Conservation (phyloP, 2,888 invertebrate species). For the Argyresthia goedartella region DNA sequence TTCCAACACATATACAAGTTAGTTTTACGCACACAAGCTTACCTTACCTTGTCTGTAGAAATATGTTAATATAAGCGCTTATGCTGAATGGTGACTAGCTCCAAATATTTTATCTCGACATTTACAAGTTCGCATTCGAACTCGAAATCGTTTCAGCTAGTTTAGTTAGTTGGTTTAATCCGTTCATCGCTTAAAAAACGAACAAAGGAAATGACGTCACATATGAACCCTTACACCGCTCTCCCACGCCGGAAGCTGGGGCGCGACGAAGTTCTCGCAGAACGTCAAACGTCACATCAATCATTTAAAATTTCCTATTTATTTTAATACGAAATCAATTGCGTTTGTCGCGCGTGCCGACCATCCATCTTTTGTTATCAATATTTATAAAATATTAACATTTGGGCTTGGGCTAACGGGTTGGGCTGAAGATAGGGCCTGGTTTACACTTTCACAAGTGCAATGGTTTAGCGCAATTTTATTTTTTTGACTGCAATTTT, state of each 20-base stretch:
- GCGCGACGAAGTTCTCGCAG: conserved; percentile 31
- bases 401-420: background rate
- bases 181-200: background rate
- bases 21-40: background rate
- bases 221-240: background rate
- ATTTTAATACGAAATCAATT: conserved; percentile 60
- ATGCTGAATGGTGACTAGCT: too few relatives aligned
- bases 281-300: conserved; percentile 46
- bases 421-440: background rate
- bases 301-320: conserved; percentile 47
- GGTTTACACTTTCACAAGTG: too few relatives aligned
- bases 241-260: conserved; percentile 21
- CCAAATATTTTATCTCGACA: too few relatives aligned
- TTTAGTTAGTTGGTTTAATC: too few relatives aligned
- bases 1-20: too few relatives aligned
- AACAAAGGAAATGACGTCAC: background rate
- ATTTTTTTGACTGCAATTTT: too few relatives aligned
- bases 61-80: too few relatives aligned
- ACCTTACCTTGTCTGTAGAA: background rate
- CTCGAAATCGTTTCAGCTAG: too few relatives aligned
- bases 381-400: conserved; percentile 23
- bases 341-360: conserved; percentile 45
- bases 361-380: conserved; percentile 65
- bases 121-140: too few relatives aligned
- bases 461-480: too few relatives aligned